A percentile compares a stretch with the other conserved stretches of the same genome.
Evolutionary conservation across 1,140 invertebrate genomes (phyloP).

Genomic region (Drosophila willistoni): DNA sequence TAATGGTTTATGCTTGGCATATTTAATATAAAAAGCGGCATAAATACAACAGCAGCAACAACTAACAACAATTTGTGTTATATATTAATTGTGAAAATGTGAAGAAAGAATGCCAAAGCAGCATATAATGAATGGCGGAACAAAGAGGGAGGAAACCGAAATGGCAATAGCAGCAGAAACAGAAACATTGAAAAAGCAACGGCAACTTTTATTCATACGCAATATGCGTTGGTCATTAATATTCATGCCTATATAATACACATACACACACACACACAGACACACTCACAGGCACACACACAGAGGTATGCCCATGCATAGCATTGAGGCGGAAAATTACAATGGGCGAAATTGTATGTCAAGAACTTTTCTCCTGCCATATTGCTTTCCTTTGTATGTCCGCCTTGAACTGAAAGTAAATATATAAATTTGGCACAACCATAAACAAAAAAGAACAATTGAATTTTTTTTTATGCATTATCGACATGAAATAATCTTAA

Average conservation of each 20-base stretch:
- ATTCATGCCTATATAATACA: constrained; percentile 51
- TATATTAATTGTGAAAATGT: constrained; percentile 64
- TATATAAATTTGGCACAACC: constrained; percentile 8
- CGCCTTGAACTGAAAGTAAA: not conserved
- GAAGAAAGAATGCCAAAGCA: constrained; percentile 37
- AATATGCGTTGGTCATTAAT: constrained; percentile 52
- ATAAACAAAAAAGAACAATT: not conserved
- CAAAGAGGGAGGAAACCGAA: constrained; percentile 36
- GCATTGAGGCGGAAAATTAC: constrained; percentile 61
- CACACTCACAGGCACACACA: constrained; percentile 3
- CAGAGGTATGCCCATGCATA: constrained; percentile 10
- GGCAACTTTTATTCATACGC: constrained; percentile 65
- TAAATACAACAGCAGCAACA: constrained; percentile 6
- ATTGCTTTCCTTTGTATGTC: constrained; percentile 44
- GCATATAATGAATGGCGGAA: constrained; percentile 44
- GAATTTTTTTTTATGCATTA: not conserved
- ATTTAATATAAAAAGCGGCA: constrained; percentile 38
- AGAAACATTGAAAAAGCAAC: not conserved
- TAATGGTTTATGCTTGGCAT: constrained; percentile 48
- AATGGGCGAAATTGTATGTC: constrained; percentile 60
- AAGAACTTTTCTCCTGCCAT: constrained; percentile 18
- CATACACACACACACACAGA: constrained; percentile 5
- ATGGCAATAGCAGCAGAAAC: not conserved
- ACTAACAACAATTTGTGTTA: not conserved
- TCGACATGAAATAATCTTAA: not conserved